phyloP scores from a whole-genome alignment of 2,888 invertebrate genomes.

The Salpingus planirostris region DNA sequence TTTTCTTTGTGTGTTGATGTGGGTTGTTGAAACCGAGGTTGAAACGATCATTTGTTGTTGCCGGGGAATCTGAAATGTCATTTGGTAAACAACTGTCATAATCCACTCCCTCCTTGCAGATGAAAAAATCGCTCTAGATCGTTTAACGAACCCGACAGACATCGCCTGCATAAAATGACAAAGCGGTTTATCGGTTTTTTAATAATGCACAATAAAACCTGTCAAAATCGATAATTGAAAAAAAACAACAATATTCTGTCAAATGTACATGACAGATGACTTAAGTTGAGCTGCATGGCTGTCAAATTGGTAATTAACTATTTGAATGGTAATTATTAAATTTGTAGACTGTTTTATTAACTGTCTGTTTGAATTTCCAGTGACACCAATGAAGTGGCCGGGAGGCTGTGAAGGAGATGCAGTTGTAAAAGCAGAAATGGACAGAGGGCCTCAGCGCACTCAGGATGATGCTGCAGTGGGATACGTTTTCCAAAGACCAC shows the following conservation, averaged over 20 bases:
- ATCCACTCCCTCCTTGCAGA: slow-evolving; percentile 10
- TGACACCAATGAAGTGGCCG: slow-evolving; percentile 68
- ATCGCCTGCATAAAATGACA: too few species aligned
- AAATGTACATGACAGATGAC: too few species aligned
- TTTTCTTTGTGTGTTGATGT: slow-evolving; percentile 46
- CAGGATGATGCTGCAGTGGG: slow-evolving; percentile 90
- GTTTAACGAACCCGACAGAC: too few species aligned
- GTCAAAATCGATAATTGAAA: too few species aligned
- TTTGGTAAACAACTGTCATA: slow-evolving; percentile 36
- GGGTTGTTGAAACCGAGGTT: slow-evolving; percentile 48
- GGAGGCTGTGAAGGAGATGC: slow-evolving; percentile 59
- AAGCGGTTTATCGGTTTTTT: too few species aligned
- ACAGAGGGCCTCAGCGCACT: slow-evolving; percentile 59
- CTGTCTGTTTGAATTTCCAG: slow-evolving; percentile 17
- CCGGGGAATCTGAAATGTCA: slow-evolving; percentile 41
- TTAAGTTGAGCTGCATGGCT: too few species aligned
- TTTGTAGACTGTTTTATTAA: not conserved
- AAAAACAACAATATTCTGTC: too few species aligned
- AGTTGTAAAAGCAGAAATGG: slow-evolving; percentile 49
- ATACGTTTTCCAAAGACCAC: slow-evolving; percentile 81
- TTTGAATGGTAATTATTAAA: too few species aligned
- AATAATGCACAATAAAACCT: too few species aligned
- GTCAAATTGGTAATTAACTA: too few species aligned
- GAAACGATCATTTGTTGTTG: slow-evolving; percentile 43
- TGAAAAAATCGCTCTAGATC: too few species aligned